A percentile compares a stretch with the other conserved stretches of the same genome.
Evolutionary conservation across 2,113 vertebrate species (phyloP).

Genomic region (Apaloderma vittatum): DNA sequence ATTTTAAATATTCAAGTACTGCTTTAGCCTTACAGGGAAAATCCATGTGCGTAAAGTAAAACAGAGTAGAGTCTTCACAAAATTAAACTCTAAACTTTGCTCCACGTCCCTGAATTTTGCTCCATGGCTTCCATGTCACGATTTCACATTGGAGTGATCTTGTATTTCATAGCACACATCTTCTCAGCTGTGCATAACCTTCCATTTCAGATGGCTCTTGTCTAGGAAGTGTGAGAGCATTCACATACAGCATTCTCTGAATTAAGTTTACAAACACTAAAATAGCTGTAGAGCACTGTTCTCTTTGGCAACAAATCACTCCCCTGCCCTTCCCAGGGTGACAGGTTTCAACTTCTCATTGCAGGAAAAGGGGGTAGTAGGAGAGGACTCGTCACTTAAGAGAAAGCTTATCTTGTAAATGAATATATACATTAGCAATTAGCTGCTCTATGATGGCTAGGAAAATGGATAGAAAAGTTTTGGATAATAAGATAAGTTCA

Average conservation of each 20-base stretch:
- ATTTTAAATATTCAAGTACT: slow-evolving; percentile 25
- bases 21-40: slow-evolving; percentile 16
- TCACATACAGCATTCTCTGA: neutral
- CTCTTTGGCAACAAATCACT: neutral
- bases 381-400: neutral
- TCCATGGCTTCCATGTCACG: neutral
- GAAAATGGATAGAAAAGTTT: neutral
- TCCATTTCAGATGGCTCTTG: neutral
- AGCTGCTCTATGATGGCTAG: neutral
- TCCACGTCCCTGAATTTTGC: neutral
- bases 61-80: neutral
- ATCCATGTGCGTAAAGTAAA: neutral
- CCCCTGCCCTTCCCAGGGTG: neutral
- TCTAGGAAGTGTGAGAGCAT: neutral
- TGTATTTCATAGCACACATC: neutral
- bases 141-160: neutral
- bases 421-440: neutral
- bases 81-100: neutral
- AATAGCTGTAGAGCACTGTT: neutral
- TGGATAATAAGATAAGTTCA: neutral
- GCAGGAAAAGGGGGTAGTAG: neutral
- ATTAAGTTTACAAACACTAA: neutral
- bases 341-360: neutral
- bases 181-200: neutral
- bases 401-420: neutral